Evolutionary conservation across 2,797 vertebrate species (phyloP), one percentile per base, ranked within the genome.

Genomic region (Morelia viridis): DNA sequence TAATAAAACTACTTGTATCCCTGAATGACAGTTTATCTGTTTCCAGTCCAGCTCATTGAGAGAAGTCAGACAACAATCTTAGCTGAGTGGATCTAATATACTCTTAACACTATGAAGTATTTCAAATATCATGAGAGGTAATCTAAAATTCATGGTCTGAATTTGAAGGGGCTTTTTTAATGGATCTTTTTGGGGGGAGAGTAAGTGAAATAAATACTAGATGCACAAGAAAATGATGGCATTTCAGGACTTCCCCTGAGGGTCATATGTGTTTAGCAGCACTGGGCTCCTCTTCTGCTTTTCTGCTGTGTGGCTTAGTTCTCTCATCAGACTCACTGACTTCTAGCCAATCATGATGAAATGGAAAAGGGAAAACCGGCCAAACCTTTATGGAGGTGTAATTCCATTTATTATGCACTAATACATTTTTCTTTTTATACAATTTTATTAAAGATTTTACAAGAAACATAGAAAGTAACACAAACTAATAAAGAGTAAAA

Each of bases 291-390:
- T 58, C 5, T 46, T 41, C 71, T 94, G 19, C 1, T 89, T 95
- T 90, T 76, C 46, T 92, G 56, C 88, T 94, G 24, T 8, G 28
- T 26, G 94, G 64, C 13, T 76, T 3, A 57, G 2, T 3, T 85
- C 17, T 92, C 85, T 9, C 53, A 61, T 93, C 31, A 89, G 50
- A 50, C 91, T 91, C 62, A 5, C 19, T 56, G 57, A 60, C 93
- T 95, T 85, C 71, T 83, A 93, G 94, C 94, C 96, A 97, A 50
- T 92, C 91, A 94, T 94, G 91, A 97, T 76, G 95, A 97, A 96
- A 95, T 95, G 92, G 94, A 95, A 97, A 96, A 85, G 92, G 46
- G 93, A 93, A 94, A 94, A 94, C 85, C 1, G 92, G 68, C 28
- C 57, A 93, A 91, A 94, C 94, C 93, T 93, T 93, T 68, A 92